Evolutionary conservation across 2,113 vertebrate species (phyloP).

Genomic region (Andinoacara biseriatus): DNA sequence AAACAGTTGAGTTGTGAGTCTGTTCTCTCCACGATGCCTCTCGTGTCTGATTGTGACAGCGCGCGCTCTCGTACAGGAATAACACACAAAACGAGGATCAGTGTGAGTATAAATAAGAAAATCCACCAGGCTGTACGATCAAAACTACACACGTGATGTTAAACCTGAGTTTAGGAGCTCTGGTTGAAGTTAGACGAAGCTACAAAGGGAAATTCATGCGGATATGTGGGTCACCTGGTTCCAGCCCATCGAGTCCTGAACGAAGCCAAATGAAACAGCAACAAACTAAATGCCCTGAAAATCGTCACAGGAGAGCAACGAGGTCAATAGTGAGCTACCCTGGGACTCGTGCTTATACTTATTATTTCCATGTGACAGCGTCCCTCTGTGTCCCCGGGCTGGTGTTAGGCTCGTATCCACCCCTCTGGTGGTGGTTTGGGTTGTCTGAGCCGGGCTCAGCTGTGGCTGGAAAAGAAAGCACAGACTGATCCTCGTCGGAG

Average conservation of each 20-base stretch:
- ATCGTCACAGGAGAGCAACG: neutral
- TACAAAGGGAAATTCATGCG: neutral
- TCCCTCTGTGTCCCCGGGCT: neutral
- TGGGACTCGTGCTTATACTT: neutral
- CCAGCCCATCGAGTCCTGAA: neutral
- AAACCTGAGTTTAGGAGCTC: too few relatives aligned
- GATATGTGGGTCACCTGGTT: neutral
- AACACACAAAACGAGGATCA: too few relatives aligned
- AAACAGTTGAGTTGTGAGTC: neutral
- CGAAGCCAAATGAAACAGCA: neutral
- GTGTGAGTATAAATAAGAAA: neutral
- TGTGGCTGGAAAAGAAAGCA: neutral
- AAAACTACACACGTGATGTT: neutral
- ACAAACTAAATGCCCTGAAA: neutral
- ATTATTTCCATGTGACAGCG: neutral
- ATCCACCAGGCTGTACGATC: neutral
- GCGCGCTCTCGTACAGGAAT: too few relatives aligned
- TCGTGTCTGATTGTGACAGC: neutral
- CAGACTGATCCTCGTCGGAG: neutral
- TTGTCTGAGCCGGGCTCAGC: neutral
- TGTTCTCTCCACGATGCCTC: neutral
- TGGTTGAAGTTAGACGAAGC: neutral
- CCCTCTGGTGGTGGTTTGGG: neutral
- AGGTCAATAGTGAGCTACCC: neutral
- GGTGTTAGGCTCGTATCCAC: neutral